A percentile compares a stretch with the other conserved stretches of the same genome.
Evolutionary conservation across 92 coral and sea anemone species (phyloP).

Genomic region (Umimayanthus kanabou): DNA sequence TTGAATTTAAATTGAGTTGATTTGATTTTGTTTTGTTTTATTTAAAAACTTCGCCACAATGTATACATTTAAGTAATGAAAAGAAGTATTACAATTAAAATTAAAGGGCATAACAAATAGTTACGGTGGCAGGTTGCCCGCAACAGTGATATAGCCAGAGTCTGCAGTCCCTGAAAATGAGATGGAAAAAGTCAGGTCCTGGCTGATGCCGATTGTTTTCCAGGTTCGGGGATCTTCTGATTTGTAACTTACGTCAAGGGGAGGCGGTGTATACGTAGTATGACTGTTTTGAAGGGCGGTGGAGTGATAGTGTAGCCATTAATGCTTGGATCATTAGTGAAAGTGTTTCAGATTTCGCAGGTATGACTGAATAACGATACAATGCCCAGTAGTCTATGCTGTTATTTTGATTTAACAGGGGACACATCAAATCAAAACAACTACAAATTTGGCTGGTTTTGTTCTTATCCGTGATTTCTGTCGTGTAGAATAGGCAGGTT

Average conservation of each 20-base stretch:
- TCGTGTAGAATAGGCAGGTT: background rate
- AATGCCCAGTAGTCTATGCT: background rate
- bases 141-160: background rate
- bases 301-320: background rate
- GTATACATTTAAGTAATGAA: too few species aligned
- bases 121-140: background rate
- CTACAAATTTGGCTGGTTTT: background rate
- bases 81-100: background rate
- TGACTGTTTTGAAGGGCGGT: background rate
- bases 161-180: background rate
- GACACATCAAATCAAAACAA: background rate
- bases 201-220: conserved; percentile 2
- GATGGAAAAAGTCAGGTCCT: background rate
- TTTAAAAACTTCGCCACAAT: too few species aligned
- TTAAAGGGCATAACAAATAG: background rate
- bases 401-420: background rate
- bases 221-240: conserved; percentile 5
- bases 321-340: background rate
- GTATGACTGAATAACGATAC: background rate
- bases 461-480: background rate
- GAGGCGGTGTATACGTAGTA: background rate
- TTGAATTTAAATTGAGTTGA: too few species aligned
- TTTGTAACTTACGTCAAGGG: background rate
- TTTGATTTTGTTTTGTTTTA: too few species aligned
- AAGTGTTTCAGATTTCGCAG: background rate